A percentile compares a stretch with the other conserved stretches of the same genome.
Conservation (phyloP, 2,888 invertebrate species). For the Scaptomyza parva region DNA sequence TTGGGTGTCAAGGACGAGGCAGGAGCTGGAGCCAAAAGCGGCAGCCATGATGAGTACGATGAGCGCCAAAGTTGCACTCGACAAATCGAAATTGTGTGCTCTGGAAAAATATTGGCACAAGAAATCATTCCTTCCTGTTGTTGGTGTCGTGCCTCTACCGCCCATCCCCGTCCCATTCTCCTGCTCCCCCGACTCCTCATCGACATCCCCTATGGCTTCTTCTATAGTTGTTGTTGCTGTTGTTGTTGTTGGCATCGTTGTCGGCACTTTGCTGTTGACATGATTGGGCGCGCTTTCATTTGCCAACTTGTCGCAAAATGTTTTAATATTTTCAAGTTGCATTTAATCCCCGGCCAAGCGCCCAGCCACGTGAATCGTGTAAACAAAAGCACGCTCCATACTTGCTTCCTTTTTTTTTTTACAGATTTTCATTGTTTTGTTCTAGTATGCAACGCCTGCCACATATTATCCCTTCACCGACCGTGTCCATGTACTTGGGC, state of each 20-base stretch:
- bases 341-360: constrained; percentile 70
- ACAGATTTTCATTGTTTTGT: not conserved
- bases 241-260: constrained; percentile 47
- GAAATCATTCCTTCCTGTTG: constrained; percentile 84
- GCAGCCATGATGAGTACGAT: constrained; percentile 80
- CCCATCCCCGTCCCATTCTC: not conserved
- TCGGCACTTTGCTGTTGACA: constrained; percentile 75
- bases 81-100: constrained; percentile 85
- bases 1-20: constrained; percentile 74
- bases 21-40: constrained; percentile 63
- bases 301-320: constrained; percentile 81
- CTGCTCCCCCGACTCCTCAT: too few species aligned
- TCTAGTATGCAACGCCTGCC: constrained; percentile 19
- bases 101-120: constrained; percentile 84
- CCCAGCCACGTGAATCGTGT: constrained; percentile 72
- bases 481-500: constrained; percentile 13
- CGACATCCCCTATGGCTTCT: constrained; percentile 4
- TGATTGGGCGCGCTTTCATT: constrained; percentile 79
- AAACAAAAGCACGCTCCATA: constrained; percentile 72
- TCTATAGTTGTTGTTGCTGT: constrained; percentile 20
- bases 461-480: constrained; percentile 31
- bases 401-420: constrained; percentile 15
- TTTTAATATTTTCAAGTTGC: constrained; percentile 81
- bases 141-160: constrained; percentile 63
- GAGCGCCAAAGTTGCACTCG: constrained; percentile 83